Conservation (phyloP, 2,888 invertebrate species). For the Hemicrepidius hirtus region DNA sequence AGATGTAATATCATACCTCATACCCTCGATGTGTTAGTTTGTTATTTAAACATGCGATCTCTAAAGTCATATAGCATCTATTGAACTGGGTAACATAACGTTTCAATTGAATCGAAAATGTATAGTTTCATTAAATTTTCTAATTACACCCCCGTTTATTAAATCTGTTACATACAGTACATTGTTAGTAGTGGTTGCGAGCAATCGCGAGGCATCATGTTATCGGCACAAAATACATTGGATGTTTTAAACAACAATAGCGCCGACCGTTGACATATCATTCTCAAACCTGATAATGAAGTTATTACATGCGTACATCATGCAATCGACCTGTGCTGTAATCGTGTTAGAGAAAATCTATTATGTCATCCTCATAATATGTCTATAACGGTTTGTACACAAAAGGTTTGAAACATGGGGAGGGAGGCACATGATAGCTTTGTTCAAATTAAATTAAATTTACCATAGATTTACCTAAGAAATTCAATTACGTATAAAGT, state of each 20-base stretch:
- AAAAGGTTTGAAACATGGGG: background rate
- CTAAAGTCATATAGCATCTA: too few relatives aligned
- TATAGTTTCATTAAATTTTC: slow-evolving; percentile 22
- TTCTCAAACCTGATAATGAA: slow-evolving; percentile 30
- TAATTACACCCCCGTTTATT: slow-evolving; percentile 12
- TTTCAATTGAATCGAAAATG: background rate
- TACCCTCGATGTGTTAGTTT: too few relatives aligned
- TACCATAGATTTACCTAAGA: background rate
- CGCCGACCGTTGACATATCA: slow-evolving; percentile 32
- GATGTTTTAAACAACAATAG: slow-evolving; percentile 38
- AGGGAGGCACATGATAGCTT: background rate
- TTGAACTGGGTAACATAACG: too few relatives aligned
- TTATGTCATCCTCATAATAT: slow-evolving; percentile 5
- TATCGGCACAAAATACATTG: slow-evolving; percentile 28
- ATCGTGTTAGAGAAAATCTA: slow-evolving; percentile 13
- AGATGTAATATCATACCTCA: too few relatives aligned
- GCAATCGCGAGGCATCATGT: slow-evolving; percentile 1
- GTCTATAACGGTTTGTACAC: slow-evolving; percentile 14
- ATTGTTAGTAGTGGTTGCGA: slow-evolving; percentile 6
- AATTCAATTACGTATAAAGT: slow-evolving; percentile 13
- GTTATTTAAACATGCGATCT: too few relatives aligned
- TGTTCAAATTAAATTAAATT: slow-evolving; percentile 21
- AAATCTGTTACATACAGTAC: slow-evolving; percentile 20
- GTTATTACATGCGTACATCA: slow-evolving; percentile 25
- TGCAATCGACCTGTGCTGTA: slow-evolving; percentile 13